Percentiles rank a stretch among this genome's conserved stretches.
Evolutionary conservation across 1,140 invertebrate species (phyloP).

Genomic region (Psix sp.): DNA sequence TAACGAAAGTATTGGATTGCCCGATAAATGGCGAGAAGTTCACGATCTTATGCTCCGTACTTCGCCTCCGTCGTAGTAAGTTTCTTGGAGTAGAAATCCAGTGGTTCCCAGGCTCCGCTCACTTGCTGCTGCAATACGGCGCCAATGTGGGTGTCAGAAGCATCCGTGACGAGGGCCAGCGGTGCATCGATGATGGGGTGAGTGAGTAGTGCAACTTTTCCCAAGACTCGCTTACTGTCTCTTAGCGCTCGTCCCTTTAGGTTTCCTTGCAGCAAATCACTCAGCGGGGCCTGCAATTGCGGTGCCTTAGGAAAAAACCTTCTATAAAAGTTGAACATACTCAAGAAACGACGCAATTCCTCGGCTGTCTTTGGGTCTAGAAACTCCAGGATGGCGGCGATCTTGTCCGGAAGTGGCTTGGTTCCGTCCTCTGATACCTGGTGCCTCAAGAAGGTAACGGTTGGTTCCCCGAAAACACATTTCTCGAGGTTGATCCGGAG

Average conservation of each 20-base stretch:
- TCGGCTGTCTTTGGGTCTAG: slow-evolving; percentile 34
- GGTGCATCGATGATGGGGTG: neutral
- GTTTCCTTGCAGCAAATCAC: neutral
- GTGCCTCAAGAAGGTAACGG: no score
- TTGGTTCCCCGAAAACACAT: no score
- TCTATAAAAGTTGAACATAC: slow-evolving; percentile 59
- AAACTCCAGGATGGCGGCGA: slow-evolving; percentile 60
- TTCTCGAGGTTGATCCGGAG: slow-evolving; percentile 62
- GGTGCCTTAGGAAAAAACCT: slow-evolving; percentile 52
- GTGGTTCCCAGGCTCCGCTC: neutral
- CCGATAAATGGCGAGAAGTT: no score
- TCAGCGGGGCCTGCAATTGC: no score
- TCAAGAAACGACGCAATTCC: slow-evolving; percentile 25
- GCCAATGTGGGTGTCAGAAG: no score
- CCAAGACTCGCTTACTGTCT: neutral
- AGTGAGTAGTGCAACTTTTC: neutral
- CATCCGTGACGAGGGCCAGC: no score
- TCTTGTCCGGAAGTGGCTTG: no score
- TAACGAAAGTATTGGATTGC: slow-evolving; percentile 5
- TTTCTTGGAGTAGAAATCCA: slow-evolving; percentile 4
- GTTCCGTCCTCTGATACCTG: no score
- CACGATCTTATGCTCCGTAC: neutral
- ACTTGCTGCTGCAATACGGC: neutral
- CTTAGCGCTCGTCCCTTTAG: neutral
- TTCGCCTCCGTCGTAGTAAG: neutral